Evolutionary conservation across 2,888 invertebrate species (phyloP).

Genomic region (Agrypnus murinus): DNA sequence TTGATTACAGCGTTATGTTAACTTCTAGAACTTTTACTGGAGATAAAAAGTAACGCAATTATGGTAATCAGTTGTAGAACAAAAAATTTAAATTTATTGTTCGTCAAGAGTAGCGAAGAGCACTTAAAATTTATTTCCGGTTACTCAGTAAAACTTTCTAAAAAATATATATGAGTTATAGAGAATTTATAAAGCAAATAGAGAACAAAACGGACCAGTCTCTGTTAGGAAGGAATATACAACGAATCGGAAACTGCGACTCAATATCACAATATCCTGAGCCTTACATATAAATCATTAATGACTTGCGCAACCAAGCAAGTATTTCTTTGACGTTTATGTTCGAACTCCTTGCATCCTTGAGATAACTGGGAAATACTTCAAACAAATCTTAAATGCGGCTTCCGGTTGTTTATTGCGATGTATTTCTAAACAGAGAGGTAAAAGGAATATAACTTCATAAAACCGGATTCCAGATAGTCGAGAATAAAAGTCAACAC

Average conservation of each 20-base stretch:
- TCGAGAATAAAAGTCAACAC: conserved; percentile 1
- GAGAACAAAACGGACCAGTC: conserved; percentile 6
- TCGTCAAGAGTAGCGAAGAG: not conserved
- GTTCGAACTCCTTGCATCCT: conserved; percentile 29
- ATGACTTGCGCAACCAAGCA: conserved; percentile 36
- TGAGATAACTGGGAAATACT: conserved; percentile 31
- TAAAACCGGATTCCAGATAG: not conserved
- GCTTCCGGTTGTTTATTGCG: conserved; percentile 23
- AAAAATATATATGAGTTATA: conserved; percentile 2
- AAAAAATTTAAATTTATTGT: conserved; percentile 2
- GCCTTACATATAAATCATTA: conserved; percentile 34
- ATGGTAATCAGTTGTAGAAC: not conserved
- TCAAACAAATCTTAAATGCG: conserved; percentile 27
- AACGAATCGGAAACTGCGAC: conserved; percentile 19
- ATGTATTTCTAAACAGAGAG: not conserved
- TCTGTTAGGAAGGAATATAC: not conserved
- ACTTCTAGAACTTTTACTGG: not conserved
- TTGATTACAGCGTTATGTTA: conserved; percentile 14
- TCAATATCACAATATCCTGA: conserved; percentile 33
- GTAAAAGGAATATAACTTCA: conserved; percentile 6
- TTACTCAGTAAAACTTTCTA: not conserved
- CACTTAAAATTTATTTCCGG: not conserved
- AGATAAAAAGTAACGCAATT: not conserved
- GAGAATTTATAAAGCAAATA: conserved; percentile 10
- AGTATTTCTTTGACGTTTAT: conserved; percentile 33